A percentile compares a stretch with the other conserved stretches of the same genome.
Conservation (phyloP, 1,140 invertebrate species). For the Psilanteris sp. region DNA sequence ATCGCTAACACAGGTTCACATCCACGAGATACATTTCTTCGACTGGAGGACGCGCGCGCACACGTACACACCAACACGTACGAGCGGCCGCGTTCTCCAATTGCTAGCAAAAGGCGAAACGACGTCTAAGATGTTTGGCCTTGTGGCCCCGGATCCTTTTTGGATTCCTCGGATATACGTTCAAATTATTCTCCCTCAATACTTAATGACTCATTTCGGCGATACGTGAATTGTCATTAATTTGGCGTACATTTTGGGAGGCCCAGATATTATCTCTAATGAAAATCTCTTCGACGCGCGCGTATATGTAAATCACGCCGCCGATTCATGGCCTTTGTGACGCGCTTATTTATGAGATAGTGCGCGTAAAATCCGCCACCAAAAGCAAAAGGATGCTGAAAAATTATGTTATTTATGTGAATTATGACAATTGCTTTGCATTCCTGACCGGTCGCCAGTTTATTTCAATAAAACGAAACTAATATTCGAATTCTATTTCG, state of each 20-base stretch:
- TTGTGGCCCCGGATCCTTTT: slow-evolving; percentile 64
- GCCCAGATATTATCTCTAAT: slow-evolving; percentile 44
- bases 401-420: slow-evolving; percentile 43
- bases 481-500: no score
- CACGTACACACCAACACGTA: slow-evolving; percentile 6
- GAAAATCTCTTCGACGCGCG: slow-evolving; percentile 22
- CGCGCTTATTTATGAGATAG: slow-evolving; percentile 44
- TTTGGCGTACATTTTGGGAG: slow-evolving; percentile 39
- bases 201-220: slow-evolving; percentile 54
- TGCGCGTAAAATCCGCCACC: slow-evolving; percentile 24
- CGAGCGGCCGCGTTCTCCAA: slow-evolving; percentile 18
- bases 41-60: slow-evolving; percentile 28
- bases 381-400: slow-evolving; percentile 40
- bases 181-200: slow-evolving; percentile 41
- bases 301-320: slow-evolving; percentile 39
- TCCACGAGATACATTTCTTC: slow-evolving; percentile 40
- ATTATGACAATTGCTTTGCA: slow-evolving; percentile 35
- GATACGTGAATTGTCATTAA: slow-evolving; percentile 39
- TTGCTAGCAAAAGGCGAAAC: slow-evolving; percentile 51
- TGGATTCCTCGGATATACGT: slow-evolving; percentile 46
- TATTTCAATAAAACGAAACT: no score
- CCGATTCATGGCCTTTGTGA: slow-evolving; percentile 35
- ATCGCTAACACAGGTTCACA: slow-evolving; percentile 42
- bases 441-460: no score
- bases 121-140: slow-evolving; percentile 57